Evolutionary conservation across 2,888 invertebrate genomes (phyloP).

Genomic region (Carterocephalus palaemon): DNA sequence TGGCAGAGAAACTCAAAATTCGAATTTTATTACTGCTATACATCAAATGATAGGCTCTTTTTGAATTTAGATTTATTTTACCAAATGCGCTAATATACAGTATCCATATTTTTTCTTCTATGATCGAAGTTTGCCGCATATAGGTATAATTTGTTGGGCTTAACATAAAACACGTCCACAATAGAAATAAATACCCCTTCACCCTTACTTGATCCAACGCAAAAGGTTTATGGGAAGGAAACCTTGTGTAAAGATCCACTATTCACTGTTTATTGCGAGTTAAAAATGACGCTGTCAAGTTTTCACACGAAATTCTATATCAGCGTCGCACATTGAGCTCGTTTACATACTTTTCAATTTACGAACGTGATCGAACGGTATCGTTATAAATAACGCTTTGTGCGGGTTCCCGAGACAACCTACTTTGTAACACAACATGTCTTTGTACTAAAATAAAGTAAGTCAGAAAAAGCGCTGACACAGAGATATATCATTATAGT

Average conservation of each 20-base stretch:
- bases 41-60: too few relatives aligned
- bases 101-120: too few relatives aligned
- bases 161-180: conserved; percentile 7
- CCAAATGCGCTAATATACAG: too few relatives aligned
- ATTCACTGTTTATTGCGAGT: conserved; percentile 58
- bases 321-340: conserved; percentile 61
- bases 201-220: conserved; percentile 68
- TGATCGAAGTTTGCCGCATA: too few relatives aligned
- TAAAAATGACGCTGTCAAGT: conserved; percentile 73
- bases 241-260: conserved; percentile 60
- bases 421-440: conserved; percentile 14
- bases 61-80: too few relatives aligned
- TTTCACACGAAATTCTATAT: conserved; percentile 43
- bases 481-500: too few relatives aligned
- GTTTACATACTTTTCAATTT: conserved; percentile 73
- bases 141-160: conserved; percentile 6
- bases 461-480: not conserved
- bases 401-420: conserved; percentile 32
- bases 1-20: too few relatives aligned
- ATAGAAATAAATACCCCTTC: conserved; percentile 60
- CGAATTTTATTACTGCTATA: too few relatives aligned
- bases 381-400: conserved; percentile 52
- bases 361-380: conserved; percentile 49
- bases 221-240: conserved; percentile 71
- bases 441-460: conserved; percentile 11